Conservation (phyloP, 1,140 invertebrate species). For the Rhyzopertha dominica region DNA sequence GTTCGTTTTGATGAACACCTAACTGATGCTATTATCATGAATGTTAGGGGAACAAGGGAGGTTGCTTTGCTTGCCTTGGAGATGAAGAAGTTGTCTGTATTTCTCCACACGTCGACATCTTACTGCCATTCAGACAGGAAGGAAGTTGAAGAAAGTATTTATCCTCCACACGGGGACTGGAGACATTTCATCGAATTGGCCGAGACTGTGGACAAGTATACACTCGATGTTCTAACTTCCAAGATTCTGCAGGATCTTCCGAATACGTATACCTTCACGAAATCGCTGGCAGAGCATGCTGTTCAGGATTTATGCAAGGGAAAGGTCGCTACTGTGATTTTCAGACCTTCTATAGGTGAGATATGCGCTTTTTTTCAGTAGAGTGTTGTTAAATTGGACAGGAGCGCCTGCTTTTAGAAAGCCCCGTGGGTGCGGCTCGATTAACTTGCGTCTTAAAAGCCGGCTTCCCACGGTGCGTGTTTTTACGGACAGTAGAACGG, state of each 20-base stretch:
- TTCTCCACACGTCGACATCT: slow-evolving; percentile 77
- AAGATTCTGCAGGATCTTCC: slow-evolving; percentile 69
- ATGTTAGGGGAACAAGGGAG: slow-evolving; percentile 62
- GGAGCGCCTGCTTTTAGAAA: no score
- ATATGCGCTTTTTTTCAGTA: no score
- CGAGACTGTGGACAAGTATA: slow-evolving; percentile 68
- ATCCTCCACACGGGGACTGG: slow-evolving; percentile 79
- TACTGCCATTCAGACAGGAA: slow-evolving; percentile 68
- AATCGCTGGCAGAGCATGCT: slow-evolving; percentile 74
- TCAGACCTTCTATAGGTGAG: slow-evolving; percentile 86
- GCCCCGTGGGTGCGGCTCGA: no score
- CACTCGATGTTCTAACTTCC: slow-evolving; percentile 61
- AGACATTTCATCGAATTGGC: slow-evolving; percentile 75
- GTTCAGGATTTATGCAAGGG: slow-evolving; percentile 61
- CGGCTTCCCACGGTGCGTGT: no score
- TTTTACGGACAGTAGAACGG: no score
- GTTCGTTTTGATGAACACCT: slow-evolving; percentile 80
- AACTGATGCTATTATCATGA: slow-evolving; percentile 59
- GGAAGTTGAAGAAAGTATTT: slow-evolving; percentile 69
- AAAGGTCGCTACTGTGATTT: slow-evolving; percentile 72
- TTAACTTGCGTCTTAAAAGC: no score
- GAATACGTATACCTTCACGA: slow-evolving; percentile 85
- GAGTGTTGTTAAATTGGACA: no score
- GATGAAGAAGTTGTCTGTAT: slow-evolving; percentile 59
- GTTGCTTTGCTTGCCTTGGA: slow-evolving; percentile 59